Base-by-base conservation (phyloP, 1,140 invertebrate species). In the fruit fly (Drosophila melanogaster) region DNA sequence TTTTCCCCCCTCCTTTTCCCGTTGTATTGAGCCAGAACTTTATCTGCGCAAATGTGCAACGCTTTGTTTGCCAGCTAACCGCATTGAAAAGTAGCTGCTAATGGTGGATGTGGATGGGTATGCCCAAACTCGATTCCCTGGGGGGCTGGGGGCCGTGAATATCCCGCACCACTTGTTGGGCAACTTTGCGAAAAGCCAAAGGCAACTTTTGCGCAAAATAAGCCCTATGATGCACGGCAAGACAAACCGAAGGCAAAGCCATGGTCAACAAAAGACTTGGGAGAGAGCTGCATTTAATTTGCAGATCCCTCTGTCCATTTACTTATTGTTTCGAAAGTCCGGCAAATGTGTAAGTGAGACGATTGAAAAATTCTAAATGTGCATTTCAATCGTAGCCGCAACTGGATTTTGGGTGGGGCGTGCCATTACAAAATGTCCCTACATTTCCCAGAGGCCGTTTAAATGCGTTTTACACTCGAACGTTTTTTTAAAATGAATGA, bases 1-100 rank as follows among this genome's bases (percentile, higher is more conserved):
- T 85, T 85, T 80, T 19, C 30, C 56, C 38, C 41, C 33, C n/a
- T 15, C 24, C 38, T 44, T 49, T 40, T 24, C 46, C 49, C 57
- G 40, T 33, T 26, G 19, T 51, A 79, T 89, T 77, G 76, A 79
- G 72, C 70, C 55, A 57, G 79, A 87, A 87, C 83, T 87, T 87
- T 87, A 87, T 87, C 85, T 89, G 84, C 76, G 57, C 71, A 84
- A 87, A 87, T 89, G 84, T 89, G 85, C 85, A 89, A 87, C 77
- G 84, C 85, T 89, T 89, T 89, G 84, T 89, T 90, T 89, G 77
- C 84, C 61, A 80, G 79, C 85, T 89, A 89, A 89, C 84, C 84
- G 50, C 84, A 89, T 89, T 89, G 84, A 89, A 89, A 89, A 89
- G 72, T 89, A 84, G 85, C 84, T 89, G 84, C 84, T 89, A 89